Conservation (phyloP, 2,113 vertebrate species). For the Cheirogaleus medius region DNA sequence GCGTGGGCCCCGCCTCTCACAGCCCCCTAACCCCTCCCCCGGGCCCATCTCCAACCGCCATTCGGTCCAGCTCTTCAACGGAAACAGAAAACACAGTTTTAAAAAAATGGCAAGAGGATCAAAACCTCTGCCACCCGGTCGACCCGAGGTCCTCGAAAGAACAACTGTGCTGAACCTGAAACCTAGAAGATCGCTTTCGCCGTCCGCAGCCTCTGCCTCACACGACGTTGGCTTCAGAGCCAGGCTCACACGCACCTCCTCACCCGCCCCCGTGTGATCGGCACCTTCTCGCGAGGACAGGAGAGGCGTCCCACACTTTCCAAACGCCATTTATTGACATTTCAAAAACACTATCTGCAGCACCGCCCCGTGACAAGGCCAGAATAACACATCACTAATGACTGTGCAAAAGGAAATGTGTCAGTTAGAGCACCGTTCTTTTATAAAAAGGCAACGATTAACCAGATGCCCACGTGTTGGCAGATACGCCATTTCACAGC, state of each 20-base stretch:
- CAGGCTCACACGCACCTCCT: neutral
- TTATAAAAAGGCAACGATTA: slow-evolving; percentile 40
- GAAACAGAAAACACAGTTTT: neutral
- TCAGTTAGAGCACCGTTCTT: slow-evolving; percentile 3
- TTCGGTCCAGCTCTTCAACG: neutral
- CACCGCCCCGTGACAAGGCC: neutral
- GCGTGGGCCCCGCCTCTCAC: accelerated
- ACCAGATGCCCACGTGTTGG: slow-evolving; percentile 7
- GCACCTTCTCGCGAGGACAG: neutral
- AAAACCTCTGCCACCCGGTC: neutral
- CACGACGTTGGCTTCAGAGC: neutral
- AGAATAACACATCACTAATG: neutral
- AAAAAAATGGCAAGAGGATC: neutral
- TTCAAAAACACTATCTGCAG: neutral
- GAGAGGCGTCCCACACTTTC: neutral
- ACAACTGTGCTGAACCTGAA: neutral
- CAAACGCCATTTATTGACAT: neutral
- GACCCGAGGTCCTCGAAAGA: neutral
- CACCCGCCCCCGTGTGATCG: neutral
- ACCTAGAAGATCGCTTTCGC: neutral
- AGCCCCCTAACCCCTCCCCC: neutral
- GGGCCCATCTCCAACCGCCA: neutral
- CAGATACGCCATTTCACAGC: slow-evolving; percentile 38
- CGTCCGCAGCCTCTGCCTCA: neutral
- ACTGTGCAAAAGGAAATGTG: slow-evolving; percentile 8